A percentile compares a stretch with the other conserved stretches of the same genome.
Evolutionary conservation across 1,140 invertebrate genomes (phyloP).

Genomic region (Drosophila novamexicana): DNA sequence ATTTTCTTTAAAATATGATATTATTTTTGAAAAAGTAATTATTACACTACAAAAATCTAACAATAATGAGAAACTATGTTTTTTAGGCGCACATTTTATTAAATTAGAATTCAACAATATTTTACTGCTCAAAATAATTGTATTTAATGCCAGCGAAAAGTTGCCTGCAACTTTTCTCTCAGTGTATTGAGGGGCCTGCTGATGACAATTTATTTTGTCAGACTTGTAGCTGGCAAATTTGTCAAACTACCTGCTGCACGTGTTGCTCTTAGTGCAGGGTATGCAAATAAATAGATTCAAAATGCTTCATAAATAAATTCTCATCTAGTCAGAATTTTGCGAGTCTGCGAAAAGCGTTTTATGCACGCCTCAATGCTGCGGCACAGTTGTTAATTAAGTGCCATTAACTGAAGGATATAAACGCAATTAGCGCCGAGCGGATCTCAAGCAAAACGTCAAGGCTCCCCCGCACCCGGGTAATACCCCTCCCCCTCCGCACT

Average conservation of each 20-base stretch:
- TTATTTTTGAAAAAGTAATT: too few relatives aligned
- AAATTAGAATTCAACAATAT: too few relatives aligned
- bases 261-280: not conserved
- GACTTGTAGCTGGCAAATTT: not conserved
- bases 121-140: too few relatives aligned
- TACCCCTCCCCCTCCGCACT: not conserved
- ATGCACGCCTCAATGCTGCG: constrained; percentile 66
- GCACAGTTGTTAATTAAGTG: constrained; percentile 82
- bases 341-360: constrained; percentile 52
- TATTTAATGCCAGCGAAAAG: too few relatives aligned
- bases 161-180: too few relatives aligned
- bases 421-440: constrained; percentile 79
- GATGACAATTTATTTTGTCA: not conserved
- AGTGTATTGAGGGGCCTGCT: too few relatives aligned
- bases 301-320: constrained; percentile 32
- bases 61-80: too few relatives aligned
- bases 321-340: constrained; percentile 41
- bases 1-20: too few relatives aligned
- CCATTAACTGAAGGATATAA: constrained; percentile 83
- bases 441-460: constrained; percentile 76
- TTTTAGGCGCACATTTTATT: too few relatives aligned
- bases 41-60: too few relatives aligned
- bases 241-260: constrained; percentile 4
- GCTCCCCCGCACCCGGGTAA: not conserved
- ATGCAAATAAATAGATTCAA: constrained; percentile 3